phyloP scores from a whole-genome alignment of 2,797 vertebrate species.

The Sebastes steindachneri region DNA sequence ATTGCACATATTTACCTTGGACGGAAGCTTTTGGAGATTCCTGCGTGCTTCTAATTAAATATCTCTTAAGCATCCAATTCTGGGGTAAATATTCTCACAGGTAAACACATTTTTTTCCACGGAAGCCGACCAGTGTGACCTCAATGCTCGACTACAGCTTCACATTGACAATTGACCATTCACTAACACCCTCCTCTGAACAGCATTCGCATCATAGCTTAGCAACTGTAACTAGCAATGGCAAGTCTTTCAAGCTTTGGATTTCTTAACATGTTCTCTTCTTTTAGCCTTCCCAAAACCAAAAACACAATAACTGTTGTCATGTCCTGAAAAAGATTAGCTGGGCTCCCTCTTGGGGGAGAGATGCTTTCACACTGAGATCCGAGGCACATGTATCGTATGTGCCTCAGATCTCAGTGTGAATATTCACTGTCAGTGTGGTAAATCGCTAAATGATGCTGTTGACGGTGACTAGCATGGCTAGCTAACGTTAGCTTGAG shows the following conservation, averaged over 20 bases:
- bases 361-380: no score
- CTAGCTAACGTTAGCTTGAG: no score
- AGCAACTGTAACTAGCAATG: not conserved
- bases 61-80: slow-evolving; percentile 20
- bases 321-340: not conserved
- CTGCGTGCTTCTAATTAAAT: slow-evolving; percentile 16
- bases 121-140: slow-evolving; percentile 22
- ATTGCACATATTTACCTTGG: slow-evolving; percentile 45
- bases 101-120: slow-evolving; percentile 38
- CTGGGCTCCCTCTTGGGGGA: no score
- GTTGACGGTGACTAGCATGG: no score
- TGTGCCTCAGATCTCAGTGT: no score
- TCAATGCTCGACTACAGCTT: not conserved
- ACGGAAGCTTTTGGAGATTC: slow-evolving; percentile 4
- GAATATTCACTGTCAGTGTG: no score
- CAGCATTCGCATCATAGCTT: not conserved
- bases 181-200: not conserved
- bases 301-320: not conserved
- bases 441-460: no score
- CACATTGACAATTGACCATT: not conserved
- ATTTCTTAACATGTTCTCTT: not conserved
- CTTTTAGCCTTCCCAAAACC: not conserved
- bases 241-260: not conserved
- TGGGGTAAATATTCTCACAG: slow-evolving; percentile 33
- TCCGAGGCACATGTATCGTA: no score